These are phyloP conservation scores for Sebastes melanostomus DNA, from an alignment of 2,797 vertebrate species.

Conservation along the genomic window DNA sequence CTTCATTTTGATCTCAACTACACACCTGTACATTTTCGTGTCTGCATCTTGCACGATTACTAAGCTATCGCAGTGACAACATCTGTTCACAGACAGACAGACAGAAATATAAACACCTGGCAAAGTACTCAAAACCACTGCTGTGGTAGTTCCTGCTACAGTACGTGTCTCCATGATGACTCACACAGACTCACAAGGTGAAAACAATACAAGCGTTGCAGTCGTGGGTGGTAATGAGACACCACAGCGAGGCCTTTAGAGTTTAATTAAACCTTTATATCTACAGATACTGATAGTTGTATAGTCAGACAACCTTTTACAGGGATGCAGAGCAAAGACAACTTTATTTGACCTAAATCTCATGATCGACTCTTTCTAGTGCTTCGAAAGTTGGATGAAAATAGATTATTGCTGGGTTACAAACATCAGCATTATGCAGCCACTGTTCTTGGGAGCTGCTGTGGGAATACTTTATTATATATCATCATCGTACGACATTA, in stretches of 20 bases:
- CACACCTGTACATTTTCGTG: too few species aligned
- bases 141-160: not conserved
- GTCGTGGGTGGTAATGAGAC: too few species aligned
- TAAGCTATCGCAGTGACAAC: too few species aligned
- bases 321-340: not conserved
- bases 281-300: not conserved
- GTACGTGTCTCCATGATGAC: too few species aligned
- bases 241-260: not conserved
- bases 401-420: slow-evolving; percentile 4
- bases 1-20: too few species aligned
- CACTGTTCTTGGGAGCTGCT: not conserved
- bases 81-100: too few species aligned
- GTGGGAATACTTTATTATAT: slow-evolving; percentile 28
- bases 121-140: too few species aligned
- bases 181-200: too few species aligned
- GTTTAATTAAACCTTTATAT: slow-evolving; percentile 23
- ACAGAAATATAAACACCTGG: too few species aligned
- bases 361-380: not conserved
- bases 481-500: not conserved
- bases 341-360: not conserved
- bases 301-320: not conserved
- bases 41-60: too few species aligned
- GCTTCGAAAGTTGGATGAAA: slow-evolving; percentile 18
- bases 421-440: not conserved
- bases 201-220: too few species aligned